phyloP scores from a whole-genome alignment of 2,888 invertebrate genomes.

The Aspidapion aeneum region DNA sequence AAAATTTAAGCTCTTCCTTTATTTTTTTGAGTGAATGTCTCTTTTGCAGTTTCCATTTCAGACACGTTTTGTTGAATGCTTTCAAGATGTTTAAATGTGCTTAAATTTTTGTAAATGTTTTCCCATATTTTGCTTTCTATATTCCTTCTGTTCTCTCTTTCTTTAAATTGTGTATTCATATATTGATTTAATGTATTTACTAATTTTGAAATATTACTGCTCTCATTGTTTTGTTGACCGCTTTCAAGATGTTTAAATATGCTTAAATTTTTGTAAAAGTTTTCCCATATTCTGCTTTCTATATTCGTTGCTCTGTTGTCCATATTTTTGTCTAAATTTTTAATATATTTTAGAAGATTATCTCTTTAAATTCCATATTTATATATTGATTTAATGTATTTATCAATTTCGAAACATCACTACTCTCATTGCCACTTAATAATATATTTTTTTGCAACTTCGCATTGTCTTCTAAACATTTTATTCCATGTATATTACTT shows the following conservation, averaged over 20 bases:
- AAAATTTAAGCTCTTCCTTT: no score
- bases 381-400: background rate
- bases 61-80: background rate
- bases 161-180: no score
- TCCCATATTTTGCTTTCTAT: background rate
- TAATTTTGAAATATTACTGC: no score
- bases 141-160: no score
- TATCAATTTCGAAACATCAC: background rate
- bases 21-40: no score
- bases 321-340: background rate
- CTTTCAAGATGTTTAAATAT: no score
- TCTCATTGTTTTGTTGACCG: no score
- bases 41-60: no score
- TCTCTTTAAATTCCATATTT: background rate
- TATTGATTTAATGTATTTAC: no score
- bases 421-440: background rate
- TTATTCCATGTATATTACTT: background rate
- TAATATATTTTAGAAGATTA: background rate
- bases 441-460: constrained; percentile 28
- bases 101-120: background rate
- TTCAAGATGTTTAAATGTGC: background rate
- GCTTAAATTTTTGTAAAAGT: no score
- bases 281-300: no score
- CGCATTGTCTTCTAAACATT: background rate
- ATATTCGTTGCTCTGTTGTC: no score